These are phyloP conservation scores for Leptinotarsa tumamoca DNA, from an alignment of 2,888 invertebrate species.

Conservation along the genomic window DNA sequence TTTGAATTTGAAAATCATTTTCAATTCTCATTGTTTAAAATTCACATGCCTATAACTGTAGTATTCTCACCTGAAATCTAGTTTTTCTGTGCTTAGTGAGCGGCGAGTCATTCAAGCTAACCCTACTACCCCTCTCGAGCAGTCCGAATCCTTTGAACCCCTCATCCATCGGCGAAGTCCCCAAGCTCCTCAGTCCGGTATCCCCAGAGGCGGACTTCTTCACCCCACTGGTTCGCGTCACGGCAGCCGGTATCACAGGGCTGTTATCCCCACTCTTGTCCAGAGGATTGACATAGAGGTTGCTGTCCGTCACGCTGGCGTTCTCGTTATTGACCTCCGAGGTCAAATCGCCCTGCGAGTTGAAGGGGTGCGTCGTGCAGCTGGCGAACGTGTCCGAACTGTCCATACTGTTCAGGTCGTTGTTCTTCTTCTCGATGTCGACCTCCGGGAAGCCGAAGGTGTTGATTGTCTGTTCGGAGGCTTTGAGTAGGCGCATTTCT, in stretches of 20 bases:
- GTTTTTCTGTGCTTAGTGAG: conserved; percentile 88
- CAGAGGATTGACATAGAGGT: conserved; percentile 89
- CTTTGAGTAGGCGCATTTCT: conserved; percentile 77
- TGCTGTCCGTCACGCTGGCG: conserved; percentile 73
- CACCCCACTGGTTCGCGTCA: conserved; percentile 65
- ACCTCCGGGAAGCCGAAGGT: conserved; percentile 49
- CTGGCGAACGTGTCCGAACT: conserved; percentile 96
- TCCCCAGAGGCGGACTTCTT: conserved; percentile 87
- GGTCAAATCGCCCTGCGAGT: conserved; percentile 73
- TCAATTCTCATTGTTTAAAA: no score
- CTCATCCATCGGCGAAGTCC: conserved; percentile 72
- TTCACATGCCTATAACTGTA: no score
- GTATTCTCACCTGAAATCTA: conserved; percentile 78
- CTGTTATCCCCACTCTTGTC: conserved; percentile 72
- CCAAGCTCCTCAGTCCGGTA: conserved; percentile 76
- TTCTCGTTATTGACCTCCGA: conserved; percentile 64
- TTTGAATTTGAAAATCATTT: no score
- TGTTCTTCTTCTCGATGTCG: conserved; percentile 58
- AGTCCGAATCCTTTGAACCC: conserved; percentile 67
- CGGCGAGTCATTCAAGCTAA: conserved; percentile 75
- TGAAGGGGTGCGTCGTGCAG: conserved; percentile 95
- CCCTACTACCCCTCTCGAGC: conserved; percentile 68
- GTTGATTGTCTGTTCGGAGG: conserved; percentile 40
- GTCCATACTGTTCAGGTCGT: conserved; percentile 73
- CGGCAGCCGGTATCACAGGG: conserved; percentile 63